These are phyloP conservation scores for Pteronotus mesoamericanus DNA, from an alignment of 2,797 vertebrate species.

Conservation along the genomic window DNA sequence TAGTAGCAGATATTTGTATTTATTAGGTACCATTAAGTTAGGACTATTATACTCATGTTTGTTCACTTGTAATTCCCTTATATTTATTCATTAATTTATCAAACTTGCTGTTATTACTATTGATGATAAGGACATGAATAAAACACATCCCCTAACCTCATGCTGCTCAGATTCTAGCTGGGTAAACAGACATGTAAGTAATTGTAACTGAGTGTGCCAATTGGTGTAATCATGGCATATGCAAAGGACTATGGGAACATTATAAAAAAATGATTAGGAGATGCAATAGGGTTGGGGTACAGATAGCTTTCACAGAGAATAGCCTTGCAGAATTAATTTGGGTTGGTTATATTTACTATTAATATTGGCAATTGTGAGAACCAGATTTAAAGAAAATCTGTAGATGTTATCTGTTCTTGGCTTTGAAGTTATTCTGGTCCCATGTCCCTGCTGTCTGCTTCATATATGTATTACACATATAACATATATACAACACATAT, in stretches of 20 bases:
- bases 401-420: background rate
- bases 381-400: background rate
- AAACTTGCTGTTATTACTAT: background rate
- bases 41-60: background rate
- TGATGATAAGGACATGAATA: background rate
- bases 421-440: background rate
- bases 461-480: background rate
- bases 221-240: background rate
- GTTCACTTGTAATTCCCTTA: background rate
- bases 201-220: background rate
- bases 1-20: conserved; percentile 2
- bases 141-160: background rate
- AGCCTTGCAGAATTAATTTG: background rate
- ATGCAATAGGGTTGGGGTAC: background rate
- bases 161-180: background rate
- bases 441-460: background rate
- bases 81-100: background rate
- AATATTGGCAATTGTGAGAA: background rate
- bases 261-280: background rate
- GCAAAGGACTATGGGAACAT: background rate
- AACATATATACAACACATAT: no score
- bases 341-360: background rate
- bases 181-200: background rate
- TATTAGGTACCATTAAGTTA: background rate
- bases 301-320: background rate